Base-by-base conservation (phyloP, 2,113 vertebrate genomes). In the Formicarius rufipectus region DNA sequence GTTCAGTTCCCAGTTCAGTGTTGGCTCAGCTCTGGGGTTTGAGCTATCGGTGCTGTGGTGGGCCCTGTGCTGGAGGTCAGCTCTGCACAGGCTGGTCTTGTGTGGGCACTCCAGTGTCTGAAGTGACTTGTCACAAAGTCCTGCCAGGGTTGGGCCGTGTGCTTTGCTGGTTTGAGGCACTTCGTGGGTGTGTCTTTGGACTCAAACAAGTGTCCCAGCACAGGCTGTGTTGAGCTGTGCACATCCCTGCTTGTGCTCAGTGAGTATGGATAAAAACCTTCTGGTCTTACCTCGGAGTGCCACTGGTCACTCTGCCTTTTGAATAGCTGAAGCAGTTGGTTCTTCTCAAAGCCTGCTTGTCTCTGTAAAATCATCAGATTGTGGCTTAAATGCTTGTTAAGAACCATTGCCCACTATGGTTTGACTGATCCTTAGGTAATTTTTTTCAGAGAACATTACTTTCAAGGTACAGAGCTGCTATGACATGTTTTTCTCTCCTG, bases 1-100 rank as follows among this genome's bases (percentile, higher is more conserved):
- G 40, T 89, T 87, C 49, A 68, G 24, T 89, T 89, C 82, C 91
- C 89, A 93, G 90, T 94, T 94, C 94, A 94, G 74, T 91, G 62
- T 86, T 47, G 18, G 19, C 44, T 42, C 42, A 42, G 42, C 42
- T 42, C 11, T 10, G 42, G 42, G 11, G 42, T 42, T 42, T 10
- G 14, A 42, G 42, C 42, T 42, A 14, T 42, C 42, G 14, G 42
- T 42, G 42, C 42, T 42, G 42, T 42, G 42, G 42, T 42, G 42
- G 42, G 42, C 42, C 14, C 11, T 42, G 42, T 42, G 42, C 42
- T 42, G 42, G 42, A 42, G 42, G n/a, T n/a, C n/a, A n/a, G n/a
- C n/a, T n/a, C n/a, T n/a, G n/a, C n/a, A n/a, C n/a, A n/a, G n/a
- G n/a, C n/a, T n/a, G n/a, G n/a, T n/a, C n/a, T n/a, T n/a, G n/a